Base-by-base conservation (phyloP, 2,113 vertebrate genomes). In the Lamprotornis superbus region DNA sequence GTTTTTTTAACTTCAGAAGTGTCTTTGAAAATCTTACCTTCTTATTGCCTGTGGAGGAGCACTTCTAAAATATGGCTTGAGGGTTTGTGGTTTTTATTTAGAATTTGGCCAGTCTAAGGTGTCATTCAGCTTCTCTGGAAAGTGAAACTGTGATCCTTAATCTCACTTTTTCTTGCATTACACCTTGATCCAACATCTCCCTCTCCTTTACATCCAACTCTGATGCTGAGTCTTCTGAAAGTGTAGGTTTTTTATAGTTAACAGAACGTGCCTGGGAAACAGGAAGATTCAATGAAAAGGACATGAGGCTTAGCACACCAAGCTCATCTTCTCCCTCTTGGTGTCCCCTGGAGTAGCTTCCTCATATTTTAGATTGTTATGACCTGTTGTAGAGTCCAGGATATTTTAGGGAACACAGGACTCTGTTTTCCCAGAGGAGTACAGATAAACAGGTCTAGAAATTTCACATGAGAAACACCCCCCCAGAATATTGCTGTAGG, bases 131-230 rank as follows among this genome's bases (percentile, higher is more conserved):
- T 87, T 87, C 22, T 87, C 35, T 56, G 61, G 15, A 47, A 92
- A 87, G 49, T 64, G 71, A 39, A 91, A 52, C 31, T 39, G 1
- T 17, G 5, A 83, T 85, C n/a, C 40, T 90, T 73, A 46, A 28
- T 87, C 20, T 88, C 28, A 4, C 28, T 64, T 76, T 60, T 30
- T 73, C 65, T 82, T 87, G 22, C 14, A 56, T 73, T 68, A 17
- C 3, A 33, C 15, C 8, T 80, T 83, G 40, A 65, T 69, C 30
- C 1, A 7, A 13, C 17, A 24, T 60, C 15, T 57, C n/a, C 13
- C 27, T 64, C 12, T 24, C 19, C 22, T 14, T 30, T 19, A 10
- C 1, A 0, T 37, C 20, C 40, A 64, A 2, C 6, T 5, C 23
- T 52, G 25, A 15, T 53, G 31, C 40, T 59, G 39, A 47, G 23